phyloP scores from a whole-genome alignment of 2,113 vertebrate genomes.

The Lethenteron reissneri region DNA sequence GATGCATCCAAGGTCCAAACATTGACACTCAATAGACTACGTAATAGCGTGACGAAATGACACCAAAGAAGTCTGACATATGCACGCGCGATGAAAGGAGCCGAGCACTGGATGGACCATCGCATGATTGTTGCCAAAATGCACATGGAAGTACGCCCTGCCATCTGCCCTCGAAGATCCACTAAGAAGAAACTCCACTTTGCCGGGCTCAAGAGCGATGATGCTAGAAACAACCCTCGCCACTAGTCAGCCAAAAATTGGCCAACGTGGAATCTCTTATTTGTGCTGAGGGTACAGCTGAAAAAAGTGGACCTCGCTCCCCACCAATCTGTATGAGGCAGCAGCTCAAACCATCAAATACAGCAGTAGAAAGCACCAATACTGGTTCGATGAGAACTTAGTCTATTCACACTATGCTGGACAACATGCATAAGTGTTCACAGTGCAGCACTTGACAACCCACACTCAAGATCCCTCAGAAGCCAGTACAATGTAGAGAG shows the following conservation, averaged over 20 bases:
- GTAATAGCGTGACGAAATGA: neutral
- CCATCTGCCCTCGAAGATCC: neutral
- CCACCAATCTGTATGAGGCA: neutral
- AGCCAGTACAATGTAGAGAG: too few relatives aligned
- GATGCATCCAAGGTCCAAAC: neutral
- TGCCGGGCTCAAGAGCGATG: neutral
- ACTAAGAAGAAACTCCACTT: neutral
- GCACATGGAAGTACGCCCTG: neutral
- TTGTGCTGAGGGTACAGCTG: neutral
- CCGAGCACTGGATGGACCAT: neutral
- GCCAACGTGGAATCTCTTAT: neutral
- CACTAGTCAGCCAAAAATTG: neutral
- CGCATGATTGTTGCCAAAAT: neutral
- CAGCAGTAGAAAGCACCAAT: neutral
- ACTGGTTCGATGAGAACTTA: too few relatives aligned
- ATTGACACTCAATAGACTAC: constrained; percentile 1
- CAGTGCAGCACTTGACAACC: too few relatives aligned
- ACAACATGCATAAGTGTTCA: too few relatives aligned
- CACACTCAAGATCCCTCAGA: too few relatives aligned
- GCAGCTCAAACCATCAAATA: neutral
- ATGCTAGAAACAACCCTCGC: neutral
- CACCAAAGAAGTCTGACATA: neutral
- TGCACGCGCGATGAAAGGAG: neutral
- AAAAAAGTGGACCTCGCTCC: neutral
- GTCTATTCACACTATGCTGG: too few relatives aligned